Percentiles rank a stretch among this genome's conserved stretches.
Conservation (phyloP, 2,113 vertebrate species). For the Capreolus pygargus region DNA sequence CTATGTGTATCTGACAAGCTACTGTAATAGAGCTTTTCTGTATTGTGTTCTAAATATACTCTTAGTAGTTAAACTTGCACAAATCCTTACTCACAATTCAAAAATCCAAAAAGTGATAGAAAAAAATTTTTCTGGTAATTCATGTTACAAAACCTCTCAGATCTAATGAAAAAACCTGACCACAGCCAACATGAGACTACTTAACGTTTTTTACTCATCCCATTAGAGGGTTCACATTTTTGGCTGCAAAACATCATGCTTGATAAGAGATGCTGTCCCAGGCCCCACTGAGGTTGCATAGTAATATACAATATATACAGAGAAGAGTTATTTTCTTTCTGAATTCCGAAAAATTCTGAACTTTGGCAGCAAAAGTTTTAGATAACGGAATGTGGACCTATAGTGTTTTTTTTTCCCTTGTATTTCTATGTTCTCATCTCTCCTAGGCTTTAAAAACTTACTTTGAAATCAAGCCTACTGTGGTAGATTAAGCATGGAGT, state of each 20-base stretch:
- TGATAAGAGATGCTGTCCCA: background rate
- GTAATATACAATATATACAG: background rate
- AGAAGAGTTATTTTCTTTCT: background rate
- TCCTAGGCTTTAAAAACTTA: background rate
- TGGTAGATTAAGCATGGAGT: background rate
- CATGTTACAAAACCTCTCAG: background rate
- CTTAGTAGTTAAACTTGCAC: background rate
- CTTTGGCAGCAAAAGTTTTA: background rate
- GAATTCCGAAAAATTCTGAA: background rate
- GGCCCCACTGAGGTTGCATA: background rate
- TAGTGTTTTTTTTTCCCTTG: background rate
- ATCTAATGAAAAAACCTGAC: background rate
- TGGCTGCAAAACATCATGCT: background rate
- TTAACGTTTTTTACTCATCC: background rate
- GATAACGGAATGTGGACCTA: background rate
- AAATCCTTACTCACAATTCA: background rate
- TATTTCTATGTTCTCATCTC: background rate
- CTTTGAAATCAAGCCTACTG: background rate
- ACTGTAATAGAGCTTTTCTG: background rate
- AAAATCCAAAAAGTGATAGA: background rate
- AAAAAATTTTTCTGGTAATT: background rate
- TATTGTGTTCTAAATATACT: background rate
- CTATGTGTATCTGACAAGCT: background rate
- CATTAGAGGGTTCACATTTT: background rate
- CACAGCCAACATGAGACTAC: background rate